phyloP scores from a whole-genome alignment of 2,888 invertebrate genomes.

The Mesorhabditis sp. region DNA sequence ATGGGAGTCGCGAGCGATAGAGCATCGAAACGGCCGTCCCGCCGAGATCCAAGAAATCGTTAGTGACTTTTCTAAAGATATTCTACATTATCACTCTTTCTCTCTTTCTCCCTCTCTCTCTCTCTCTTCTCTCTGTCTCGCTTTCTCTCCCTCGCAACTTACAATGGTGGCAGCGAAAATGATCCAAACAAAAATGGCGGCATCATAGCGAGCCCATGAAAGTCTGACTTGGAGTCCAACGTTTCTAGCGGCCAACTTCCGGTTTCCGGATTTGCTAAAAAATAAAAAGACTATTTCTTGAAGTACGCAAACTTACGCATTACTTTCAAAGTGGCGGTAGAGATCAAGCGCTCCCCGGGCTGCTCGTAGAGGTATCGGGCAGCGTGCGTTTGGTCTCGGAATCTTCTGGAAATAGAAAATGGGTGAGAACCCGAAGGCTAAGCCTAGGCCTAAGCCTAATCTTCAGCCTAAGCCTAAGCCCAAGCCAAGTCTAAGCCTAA shows the following conservation, averaged over 20 bases:
- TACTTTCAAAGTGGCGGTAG: background rate
- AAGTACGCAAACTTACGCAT: no score
- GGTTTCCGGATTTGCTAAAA: background rate
- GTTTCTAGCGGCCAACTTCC: background rate
- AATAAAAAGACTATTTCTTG: no score
- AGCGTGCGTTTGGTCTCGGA: background rate
- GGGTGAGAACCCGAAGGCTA: background rate
- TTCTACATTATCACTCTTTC: background rate
- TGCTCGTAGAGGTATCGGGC: background rate
- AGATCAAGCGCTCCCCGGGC: background rate
- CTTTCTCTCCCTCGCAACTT: background rate
- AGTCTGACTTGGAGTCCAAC: background rate
- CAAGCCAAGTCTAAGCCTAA: no score
- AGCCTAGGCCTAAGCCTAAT: background rate
- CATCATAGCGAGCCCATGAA: background rate
- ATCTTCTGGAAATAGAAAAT: background rate
- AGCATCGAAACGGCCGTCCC: background rate
- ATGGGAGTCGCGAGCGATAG: background rate
- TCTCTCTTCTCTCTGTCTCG: no score
- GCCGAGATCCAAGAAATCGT: slow-evolving; percentile 4
- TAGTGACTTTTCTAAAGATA: background rate
- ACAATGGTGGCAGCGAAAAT: slow-evolving; percentile 4
- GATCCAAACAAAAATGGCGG: slow-evolving; percentile 1
- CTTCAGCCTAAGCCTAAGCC: no score
- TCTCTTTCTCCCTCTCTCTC: no score